Evolutionary conservation across 2,797 vertebrate genomes (phyloP).

Genomic region (Enteromius afrohamiltoni): DNA sequence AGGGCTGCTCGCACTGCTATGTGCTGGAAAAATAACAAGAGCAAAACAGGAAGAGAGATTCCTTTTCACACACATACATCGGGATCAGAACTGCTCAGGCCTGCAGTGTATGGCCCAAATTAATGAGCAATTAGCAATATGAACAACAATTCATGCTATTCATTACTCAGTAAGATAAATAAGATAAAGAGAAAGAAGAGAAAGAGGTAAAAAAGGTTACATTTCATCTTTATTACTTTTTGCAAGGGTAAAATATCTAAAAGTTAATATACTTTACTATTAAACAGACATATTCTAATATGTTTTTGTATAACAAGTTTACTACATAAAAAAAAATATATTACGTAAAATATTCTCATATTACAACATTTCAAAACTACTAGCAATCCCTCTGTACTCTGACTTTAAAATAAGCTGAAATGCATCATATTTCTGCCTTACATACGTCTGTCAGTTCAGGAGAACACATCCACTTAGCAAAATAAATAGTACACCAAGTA

Average conservation of each 20-base stretch:
- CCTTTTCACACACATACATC: slow-evolving; percentile 16
- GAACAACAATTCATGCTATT: neutral
- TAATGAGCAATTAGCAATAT: neutral
- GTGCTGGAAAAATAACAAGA: slow-evolving; percentile 33
- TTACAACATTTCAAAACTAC: neutral
- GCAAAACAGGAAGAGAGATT: slow-evolving; percentile 23
- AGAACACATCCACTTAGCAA: neutral
- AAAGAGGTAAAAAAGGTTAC: neutral
- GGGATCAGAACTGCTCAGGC: neutral
- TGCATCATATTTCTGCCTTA: neutral
- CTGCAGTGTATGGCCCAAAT: neutral
- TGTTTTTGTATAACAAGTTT: neutral
- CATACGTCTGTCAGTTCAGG: neutral
- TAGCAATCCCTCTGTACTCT: neutral
- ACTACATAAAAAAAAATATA: neutral
- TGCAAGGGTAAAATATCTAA: neutral
- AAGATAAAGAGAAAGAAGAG: slow-evolving; percentile 2
- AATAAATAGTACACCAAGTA: neutral
- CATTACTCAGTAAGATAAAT: slow-evolving; percentile 6
- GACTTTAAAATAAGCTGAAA: neutral
- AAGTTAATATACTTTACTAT: neutral
- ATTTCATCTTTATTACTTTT: neutral
- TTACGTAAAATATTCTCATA: neutral
- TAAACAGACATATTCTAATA: neutral
- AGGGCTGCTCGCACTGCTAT: slow-evolving; percentile 3